Conservation (phyloP, 2,888 invertebrate species). For the Conops quadrifasciatus region DNA sequence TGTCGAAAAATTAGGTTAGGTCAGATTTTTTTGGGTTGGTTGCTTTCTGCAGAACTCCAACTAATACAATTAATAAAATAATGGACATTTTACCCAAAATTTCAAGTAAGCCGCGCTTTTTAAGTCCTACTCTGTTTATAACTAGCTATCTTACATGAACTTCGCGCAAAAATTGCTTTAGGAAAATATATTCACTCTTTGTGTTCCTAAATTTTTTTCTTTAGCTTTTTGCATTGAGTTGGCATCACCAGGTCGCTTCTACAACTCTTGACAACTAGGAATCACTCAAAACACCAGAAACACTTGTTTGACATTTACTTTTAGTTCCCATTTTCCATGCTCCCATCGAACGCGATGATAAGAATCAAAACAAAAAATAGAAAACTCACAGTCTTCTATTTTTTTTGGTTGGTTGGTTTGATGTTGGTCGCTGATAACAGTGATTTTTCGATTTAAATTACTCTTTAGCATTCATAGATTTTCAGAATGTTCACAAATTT, state of each 20-base stretch:
- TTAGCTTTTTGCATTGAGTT: background rate
- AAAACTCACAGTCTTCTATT: constrained; percentile 13
- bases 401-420: background rate
- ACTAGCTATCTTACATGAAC: no score
- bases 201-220: background rate
- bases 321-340: background rate
- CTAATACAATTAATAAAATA: no score
- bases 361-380: constrained; percentile 58
- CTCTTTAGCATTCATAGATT: no score
- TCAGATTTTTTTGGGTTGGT: no score
- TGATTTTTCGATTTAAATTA: constrained; percentile 24
- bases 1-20: no score
- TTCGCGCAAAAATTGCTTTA: no score
- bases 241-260: background rate
- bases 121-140: no score
- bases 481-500: no score
- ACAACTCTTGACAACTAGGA: background rate
- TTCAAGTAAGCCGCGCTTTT: no score
- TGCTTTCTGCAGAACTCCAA: no score
- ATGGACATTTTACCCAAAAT: no score
- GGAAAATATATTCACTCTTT: no score
- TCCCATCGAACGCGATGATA: constrained; percentile 44
- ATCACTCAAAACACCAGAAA: background rate
- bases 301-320: constrained; percentile 8
- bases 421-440: constrained; percentile 28